These are phyloP conservation scores for Chionoecetes opilio DNA, from an alignment of 1,140 invertebrate species.

Conservation along the genomic window DNA sequence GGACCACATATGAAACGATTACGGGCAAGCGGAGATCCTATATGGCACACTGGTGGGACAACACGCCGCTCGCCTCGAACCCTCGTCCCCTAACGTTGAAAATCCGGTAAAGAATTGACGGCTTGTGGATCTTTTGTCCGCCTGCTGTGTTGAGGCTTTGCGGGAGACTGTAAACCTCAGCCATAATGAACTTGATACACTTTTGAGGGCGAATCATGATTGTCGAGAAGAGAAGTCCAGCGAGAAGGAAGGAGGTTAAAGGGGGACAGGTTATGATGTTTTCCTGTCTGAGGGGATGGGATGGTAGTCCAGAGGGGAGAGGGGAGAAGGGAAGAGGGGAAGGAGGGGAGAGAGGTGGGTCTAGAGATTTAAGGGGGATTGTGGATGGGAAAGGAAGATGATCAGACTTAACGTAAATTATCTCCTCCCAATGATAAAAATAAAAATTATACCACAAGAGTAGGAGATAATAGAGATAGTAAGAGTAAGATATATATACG, in stretches of 20 bases:
- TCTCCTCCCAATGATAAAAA: background rate
- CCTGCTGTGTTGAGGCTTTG: background rate
- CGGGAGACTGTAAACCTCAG: background rate
- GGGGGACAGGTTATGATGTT: conserved; percentile 51
- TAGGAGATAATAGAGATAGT: no score
- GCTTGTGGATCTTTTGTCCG: background rate
- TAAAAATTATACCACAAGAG: no score
- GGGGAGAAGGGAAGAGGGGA: background rate
- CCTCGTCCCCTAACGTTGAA: background rate
- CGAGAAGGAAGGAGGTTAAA: background rate
- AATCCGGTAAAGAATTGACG: background rate
- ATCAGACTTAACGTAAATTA: background rate
- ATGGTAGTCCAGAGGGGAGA: no score
- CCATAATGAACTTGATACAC: conserved; percentile 71
- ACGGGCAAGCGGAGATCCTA: conserved; percentile 7
- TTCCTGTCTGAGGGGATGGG: background rate
- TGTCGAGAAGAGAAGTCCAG: background rate
- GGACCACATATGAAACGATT: conserved; percentile 71
- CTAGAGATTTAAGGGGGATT: background rate
- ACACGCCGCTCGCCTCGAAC: background rate
- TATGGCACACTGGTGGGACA: no score
- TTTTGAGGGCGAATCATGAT: conserved; percentile 51
- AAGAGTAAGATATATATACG: no score
- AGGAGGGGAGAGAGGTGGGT: background rate
- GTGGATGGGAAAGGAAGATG: background rate